Conservation (phyloP, 2,113 vertebrate species). For the Camelus bactrianus region DNA sequence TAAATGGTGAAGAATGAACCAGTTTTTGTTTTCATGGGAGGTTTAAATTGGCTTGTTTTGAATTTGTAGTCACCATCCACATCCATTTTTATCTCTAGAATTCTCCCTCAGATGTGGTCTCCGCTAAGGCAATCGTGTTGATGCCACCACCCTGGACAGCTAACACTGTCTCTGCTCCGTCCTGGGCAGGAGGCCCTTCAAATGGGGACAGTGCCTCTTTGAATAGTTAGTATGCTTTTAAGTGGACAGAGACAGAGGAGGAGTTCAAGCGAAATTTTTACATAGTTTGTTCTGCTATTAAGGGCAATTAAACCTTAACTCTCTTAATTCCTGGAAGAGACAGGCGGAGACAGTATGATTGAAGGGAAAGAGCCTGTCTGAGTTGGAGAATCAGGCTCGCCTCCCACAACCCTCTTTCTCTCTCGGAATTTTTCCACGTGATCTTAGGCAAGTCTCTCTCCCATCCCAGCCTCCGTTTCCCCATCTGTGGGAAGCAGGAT, state of each 20-base stretch:
- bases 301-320: neutral
- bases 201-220: neutral
- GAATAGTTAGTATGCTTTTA: neutral
- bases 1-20: slow-evolving; percentile 1
- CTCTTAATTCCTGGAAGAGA: neutral
- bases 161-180: neutral
- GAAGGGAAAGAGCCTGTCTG: neutral
- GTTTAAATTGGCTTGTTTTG: slow-evolving; percentile 34
- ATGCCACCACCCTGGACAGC: neutral
- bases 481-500: neutral
- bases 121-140: neutral
- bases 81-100: slow-evolving; percentile 44
- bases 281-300: neutral
- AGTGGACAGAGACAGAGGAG: neutral
- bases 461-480: neutral
- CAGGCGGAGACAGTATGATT: neutral
- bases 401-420: neutral
- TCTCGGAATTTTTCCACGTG: neutral
- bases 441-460: neutral
- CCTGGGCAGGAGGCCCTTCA: neutral
- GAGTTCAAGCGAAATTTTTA: neutral
- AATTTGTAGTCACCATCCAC: slow-evolving; percentile 13
- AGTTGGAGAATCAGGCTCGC: too few relatives aligned
- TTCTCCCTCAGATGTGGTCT: neutral
- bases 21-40: slow-evolving; percentile 31